Percentiles rank a stretch among this genome's conserved stretches.
Conservation (phyloP, 2,113 vertebrate species). For the Cettia cetti region DNA sequence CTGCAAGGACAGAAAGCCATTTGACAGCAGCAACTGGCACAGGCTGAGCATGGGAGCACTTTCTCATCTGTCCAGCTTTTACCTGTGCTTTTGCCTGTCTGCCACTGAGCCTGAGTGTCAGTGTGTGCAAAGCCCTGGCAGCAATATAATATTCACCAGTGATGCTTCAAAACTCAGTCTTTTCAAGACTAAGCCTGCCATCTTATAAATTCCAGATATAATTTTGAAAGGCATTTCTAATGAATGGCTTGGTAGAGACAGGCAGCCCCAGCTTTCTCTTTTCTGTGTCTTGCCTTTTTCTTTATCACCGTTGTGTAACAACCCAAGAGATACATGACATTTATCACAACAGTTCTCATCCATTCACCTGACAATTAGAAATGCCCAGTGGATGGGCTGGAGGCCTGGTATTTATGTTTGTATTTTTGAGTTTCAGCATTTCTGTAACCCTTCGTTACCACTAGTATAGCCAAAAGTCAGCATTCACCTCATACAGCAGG, state of each 20-base stretch:
- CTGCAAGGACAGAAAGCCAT: background rate
- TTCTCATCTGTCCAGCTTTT: background rate
- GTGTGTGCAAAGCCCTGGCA: background rate
- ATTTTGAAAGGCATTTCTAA: background rate
- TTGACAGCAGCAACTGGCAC: fast-evolving
- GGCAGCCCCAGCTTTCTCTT: background rate
- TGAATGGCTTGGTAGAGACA: background rate
- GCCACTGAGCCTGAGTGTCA: fast-evolving
- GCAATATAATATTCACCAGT: background rate
- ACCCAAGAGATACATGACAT: conserved; percentile 69
- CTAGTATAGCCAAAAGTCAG: background rate
- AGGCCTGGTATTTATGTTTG: conserved; percentile 60
- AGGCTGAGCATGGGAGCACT: background rate
- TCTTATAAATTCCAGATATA: background rate
- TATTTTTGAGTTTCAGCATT: conserved; percentile 38
- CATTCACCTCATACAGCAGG: background rate
- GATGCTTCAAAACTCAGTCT: background rate
- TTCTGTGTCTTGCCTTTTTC: background rate
- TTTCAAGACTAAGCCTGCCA: background rate
- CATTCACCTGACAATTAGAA: conserved; percentile 73
- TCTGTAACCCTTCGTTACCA: conserved; percentile 67
- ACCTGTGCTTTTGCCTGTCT: background rate
- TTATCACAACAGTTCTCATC: conserved; percentile 70
- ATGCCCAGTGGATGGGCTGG: conserved; percentile 36
- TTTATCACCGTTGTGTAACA: background rate